Conservation (phyloP, 2,888 invertebrate genomes). For the Dryomyza anilis region DNA sequence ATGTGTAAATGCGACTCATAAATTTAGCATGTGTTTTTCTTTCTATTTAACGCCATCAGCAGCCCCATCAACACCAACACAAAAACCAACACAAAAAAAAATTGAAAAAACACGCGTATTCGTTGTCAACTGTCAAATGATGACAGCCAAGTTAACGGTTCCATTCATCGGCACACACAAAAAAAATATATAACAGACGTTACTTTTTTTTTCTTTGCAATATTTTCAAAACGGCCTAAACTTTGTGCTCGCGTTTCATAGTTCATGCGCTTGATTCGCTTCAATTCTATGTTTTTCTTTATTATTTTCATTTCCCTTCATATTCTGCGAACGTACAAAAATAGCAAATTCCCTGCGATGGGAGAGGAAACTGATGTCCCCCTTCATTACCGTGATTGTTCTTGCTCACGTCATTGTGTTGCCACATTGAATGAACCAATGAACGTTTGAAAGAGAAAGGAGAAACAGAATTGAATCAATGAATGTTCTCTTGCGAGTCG, state of each 20-base stretch:
- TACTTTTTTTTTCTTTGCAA: not conserved
- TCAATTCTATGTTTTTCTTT: not conserved
- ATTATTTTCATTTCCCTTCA: not conserved
- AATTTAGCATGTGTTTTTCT: not conserved
- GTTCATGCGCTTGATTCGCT: too few relatives aligned
- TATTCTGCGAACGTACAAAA: too few relatives aligned
- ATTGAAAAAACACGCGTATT: not conserved
- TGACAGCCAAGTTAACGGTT: conserved; percentile 10
- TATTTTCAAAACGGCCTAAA: too few relatives aligned
- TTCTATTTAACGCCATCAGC: too few relatives aligned
- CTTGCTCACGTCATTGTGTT: not conserved
- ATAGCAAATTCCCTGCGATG: not conserved
- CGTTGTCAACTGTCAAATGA: conserved; percentile 15
- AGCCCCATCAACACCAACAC: not conserved
- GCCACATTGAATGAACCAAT: conserved; percentile 6
- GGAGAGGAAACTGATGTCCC: not conserved
- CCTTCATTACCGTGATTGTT: not conserved
- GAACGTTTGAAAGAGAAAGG: not conserved
- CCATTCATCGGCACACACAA: not conserved
- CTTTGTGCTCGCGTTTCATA: too few relatives aligned
- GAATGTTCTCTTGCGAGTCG: too few relatives aligned
- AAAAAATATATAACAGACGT: not conserved
- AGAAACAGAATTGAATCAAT: too few relatives aligned
- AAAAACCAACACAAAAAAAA: not conserved
- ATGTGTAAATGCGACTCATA: not conserved